Base-by-base conservation (phyloP, 2,797 vertebrate species). In the Apodemus agrarius region DNA sequence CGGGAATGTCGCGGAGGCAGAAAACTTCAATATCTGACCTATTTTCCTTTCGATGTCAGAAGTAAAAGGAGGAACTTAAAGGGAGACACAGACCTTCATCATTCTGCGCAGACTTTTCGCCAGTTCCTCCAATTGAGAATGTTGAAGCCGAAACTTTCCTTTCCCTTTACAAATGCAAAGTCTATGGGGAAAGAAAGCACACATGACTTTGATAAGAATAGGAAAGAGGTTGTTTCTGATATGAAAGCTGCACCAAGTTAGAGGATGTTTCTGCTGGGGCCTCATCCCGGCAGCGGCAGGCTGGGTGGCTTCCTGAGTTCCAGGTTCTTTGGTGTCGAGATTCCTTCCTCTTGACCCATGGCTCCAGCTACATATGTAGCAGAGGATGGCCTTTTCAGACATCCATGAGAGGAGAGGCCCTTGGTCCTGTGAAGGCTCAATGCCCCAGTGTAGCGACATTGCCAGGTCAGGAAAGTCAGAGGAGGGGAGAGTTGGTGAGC, bases 21-120 rank as follows among this genome's bases (percentile, higher is more conserved):
- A 91, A 40, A 96, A 88, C 67, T 84, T 93, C 87, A 97, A 84
- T 85, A 95, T 82, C 95, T 97, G 97, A 97, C 96, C 96, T 92
- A 97, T 89, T 97, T 98, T 97, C 8, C 89, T 88, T 91, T 82
- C 43, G 3, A 49, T 74, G 46, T 95, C 87, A 95, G 95, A 97
- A 96, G 54, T 90, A 95, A 85, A 97, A 94, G 94, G 81, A 89
- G n/a, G 88, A 92, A 93, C 84, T 96, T 79, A 74, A 90, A 93
- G 74, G 79, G 81, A 61, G 17, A 4, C 21, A 61, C 65, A 90
- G 80, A 96, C 67, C 91, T 94, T 86, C 92, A 96, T 97, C 81
- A 94, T 75, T 67, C 61, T 37, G 67, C 34, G 72, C 34, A 92
- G 83, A 90, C 96, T 94, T 93, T 65, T 90, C 94, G 92, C 87